Evolutionary conservation across 2,888 invertebrate genomes (phyloP).

Genomic region (Acanthococcus lagerstroemiae): DNA sequence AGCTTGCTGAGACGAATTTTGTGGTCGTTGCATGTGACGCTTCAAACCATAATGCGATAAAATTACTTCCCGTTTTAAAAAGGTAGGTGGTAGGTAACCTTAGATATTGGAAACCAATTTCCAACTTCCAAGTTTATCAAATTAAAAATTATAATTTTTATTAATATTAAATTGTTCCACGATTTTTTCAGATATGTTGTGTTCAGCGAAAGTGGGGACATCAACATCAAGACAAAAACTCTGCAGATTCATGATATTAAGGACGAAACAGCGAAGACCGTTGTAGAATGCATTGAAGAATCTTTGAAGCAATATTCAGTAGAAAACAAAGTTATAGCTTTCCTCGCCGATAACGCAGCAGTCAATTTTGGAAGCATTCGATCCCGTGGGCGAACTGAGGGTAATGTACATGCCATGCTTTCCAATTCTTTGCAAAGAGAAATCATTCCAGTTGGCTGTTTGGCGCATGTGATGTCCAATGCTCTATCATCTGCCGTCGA

Average conservation of each 20-base stretch:
- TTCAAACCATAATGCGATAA: slow-evolving; percentile 18
- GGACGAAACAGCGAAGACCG: slow-evolving; percentile 16
- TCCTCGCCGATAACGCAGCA: slow-evolving; percentile 31
- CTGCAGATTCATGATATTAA: slow-evolving; percentile 20
- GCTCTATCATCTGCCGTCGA: slow-evolving; percentile 39
- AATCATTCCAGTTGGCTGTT: slow-evolving; percentile 38
- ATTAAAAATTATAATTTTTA: neutral
- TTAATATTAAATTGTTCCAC: neutral
- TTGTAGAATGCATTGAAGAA: slow-evolving; percentile 20
- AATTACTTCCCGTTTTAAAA: slow-evolving; percentile 16
- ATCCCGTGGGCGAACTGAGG: neutral
- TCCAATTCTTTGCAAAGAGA: slow-evolving; percentile 22
- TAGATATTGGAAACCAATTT: too few relatives aligned
- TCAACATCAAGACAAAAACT: slow-evolving; percentile 17
- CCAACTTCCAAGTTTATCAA: too few relatives aligned
- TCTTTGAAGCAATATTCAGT: slow-evolving; percentile 1
- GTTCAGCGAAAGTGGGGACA: neutral
- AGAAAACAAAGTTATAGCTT: slow-evolving; percentile 14
- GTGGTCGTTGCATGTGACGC: slow-evolving; percentile 8
- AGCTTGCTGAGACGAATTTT: slow-evolving; percentile 7
- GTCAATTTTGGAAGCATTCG: slow-evolving; percentile 32
- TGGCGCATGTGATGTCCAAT: slow-evolving; percentile 40
- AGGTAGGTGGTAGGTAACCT: slow-evolving; percentile 2
- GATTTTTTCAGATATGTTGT: neutral
- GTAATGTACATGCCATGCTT: neutral